Conservation (phyloP, 2,113 vertebrate genomes). For the Mesoclemmys tuberculata region DNA sequence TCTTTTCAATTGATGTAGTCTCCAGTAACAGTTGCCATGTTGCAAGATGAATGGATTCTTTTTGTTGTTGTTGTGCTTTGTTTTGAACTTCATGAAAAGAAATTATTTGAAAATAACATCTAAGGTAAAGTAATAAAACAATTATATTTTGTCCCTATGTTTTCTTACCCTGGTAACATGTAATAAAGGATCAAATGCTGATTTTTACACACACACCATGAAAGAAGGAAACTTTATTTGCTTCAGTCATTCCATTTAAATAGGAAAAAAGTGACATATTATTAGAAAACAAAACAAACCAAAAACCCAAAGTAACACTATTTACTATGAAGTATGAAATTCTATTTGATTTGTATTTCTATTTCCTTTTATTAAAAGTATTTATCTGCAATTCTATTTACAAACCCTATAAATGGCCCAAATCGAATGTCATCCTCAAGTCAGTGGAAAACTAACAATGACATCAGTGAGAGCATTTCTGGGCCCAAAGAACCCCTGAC, state of each 20-base stretch:
- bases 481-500: not conserved
- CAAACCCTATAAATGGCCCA: not conserved
- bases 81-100: conserved; percentile 6
- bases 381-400: not conserved
- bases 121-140: not conserved
- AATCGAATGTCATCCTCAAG: not conserved
- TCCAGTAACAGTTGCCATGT: not conserved
- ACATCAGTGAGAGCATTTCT: not conserved
- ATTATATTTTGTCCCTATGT: conserved; percentile 2
- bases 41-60: not conserved
- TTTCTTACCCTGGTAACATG: not conserved
- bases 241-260: not conserved
- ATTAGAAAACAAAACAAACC: not conserved
- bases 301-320: not conserved
- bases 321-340: not conserved
- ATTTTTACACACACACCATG: not conserved
- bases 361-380: not conserved
- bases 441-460: not conserved
- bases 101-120: not conserved
- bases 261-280: not conserved
- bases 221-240: not conserved
- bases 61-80: not conserved
- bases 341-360: not conserved
- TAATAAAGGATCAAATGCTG: not conserved
- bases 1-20: not conserved